These are phyloP conservation scores for Todus mexicanus DNA, from an alignment of 2,797 vertebrate species.

Conservation along the genomic window DNA sequence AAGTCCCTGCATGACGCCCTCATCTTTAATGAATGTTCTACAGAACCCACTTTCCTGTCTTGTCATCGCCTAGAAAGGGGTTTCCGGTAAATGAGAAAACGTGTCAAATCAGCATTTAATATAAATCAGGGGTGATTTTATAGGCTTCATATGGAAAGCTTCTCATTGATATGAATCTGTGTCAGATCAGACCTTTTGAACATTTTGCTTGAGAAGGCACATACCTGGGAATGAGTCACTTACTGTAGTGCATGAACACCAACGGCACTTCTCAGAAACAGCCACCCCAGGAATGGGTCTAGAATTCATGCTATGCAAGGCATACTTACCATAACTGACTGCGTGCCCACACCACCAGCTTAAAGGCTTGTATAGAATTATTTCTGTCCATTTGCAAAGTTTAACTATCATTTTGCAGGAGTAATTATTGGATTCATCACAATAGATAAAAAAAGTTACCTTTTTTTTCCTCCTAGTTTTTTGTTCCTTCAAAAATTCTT, in stretches of 20 bases:
- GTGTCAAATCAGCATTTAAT: neutral
- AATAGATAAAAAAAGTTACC: neutral
- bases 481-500: neutral
- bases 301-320: neutral
- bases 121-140: neutral
- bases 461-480: neutral
- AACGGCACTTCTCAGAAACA: neutral
- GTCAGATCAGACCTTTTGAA: neutral
- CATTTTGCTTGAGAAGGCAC: neutral
- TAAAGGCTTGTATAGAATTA: neutral
- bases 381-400: neutral
- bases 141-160: neutral
- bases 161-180: neutral
- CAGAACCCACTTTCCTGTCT: neutral
- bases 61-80: neutral
- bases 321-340: neutral
- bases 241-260: neutral
- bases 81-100: neutral
- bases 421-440: neutral
- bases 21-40: neutral
- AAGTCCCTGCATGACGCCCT: neutral
- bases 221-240: neutral
- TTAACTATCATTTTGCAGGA: neutral
- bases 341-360: neutral
- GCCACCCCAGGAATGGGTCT: rapidly evolving